Evolutionary conservation across 2,113 vertebrate species (phyloP).

Genomic region (Paramisgurnus dabryanus): DNA sequence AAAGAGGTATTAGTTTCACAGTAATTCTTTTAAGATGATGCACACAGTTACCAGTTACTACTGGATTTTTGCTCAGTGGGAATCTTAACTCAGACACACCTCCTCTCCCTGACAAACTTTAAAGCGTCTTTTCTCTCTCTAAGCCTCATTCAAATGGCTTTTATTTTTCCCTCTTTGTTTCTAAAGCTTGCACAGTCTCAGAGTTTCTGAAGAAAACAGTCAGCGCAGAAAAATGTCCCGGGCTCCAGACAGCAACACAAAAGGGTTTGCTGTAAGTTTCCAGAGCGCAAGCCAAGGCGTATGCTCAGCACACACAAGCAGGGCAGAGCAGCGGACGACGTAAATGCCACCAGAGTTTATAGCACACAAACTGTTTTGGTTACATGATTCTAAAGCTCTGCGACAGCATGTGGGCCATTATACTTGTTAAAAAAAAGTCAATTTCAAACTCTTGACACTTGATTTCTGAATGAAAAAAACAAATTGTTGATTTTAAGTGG

Average conservation of each 20-base stretch:
- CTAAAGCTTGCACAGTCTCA: constrained; percentile 21
- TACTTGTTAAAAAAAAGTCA: neutral
- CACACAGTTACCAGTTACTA: constrained; percentile 24
- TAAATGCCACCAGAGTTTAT: constrained; percentile 42
- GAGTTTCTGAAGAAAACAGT: constrained; percentile 48
- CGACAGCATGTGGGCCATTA: neutral
- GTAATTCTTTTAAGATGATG: constrained; percentile 27
- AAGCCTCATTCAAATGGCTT: constrained; percentile 24
- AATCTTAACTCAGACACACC: constrained; percentile 12
- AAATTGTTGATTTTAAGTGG: too few relatives aligned
- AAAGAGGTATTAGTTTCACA: neutral
- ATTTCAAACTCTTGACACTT: too few relatives aligned
- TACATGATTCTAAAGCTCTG: constrained; percentile 14
- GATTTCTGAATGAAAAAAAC: neutral
- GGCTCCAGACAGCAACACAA: constrained; percentile 53
- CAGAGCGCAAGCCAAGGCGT: constrained; percentile 51
- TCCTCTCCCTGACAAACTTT: constrained; percentile 3
- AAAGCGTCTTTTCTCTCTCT: constrained; percentile 21
- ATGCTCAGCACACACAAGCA: constrained; percentile 35
- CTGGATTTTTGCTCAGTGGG: constrained; percentile 28
- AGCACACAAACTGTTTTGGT: neutral
- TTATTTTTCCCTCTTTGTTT: constrained; percentile 42
- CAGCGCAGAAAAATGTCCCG: constrained; percentile 54
- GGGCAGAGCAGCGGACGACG: constrained; percentile 54
- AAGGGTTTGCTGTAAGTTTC: constrained; percentile 59